These are phyloP conservation scores for Dendrocincla fuliginosa DNA, from an alignment of 2,797 vertebrate species.

Conservation along the genomic window DNA sequence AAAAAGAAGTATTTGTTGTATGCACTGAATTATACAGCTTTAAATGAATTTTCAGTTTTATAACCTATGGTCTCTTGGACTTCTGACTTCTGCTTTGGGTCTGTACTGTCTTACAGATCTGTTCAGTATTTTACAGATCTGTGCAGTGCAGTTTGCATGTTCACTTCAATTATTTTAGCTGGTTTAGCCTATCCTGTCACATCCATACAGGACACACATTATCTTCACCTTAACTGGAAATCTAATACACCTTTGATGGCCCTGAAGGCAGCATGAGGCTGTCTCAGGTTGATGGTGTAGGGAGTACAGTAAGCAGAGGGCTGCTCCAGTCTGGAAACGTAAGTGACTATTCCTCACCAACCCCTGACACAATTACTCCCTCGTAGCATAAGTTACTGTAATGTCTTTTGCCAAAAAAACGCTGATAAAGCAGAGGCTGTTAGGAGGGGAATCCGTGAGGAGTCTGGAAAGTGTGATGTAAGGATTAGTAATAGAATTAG, in stretches of 20 bases:
- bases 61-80: not conserved
- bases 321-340: not conserved
- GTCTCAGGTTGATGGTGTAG: not conserved
- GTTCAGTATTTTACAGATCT: not conserved
- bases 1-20: not conserved
- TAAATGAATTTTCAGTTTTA: not conserved
- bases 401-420: not conserved
- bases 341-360: not conserved
- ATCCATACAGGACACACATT: not conserved
- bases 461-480: not conserved
- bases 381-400: not conserved
- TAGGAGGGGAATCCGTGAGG: not conserved
- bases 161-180: not conserved
- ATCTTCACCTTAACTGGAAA: not conserved
- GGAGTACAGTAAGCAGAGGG: not conserved
- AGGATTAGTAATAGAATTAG: conserved; percentile 11
- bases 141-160: not conserved
- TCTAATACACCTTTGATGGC: rapidly evolving
- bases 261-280: not conserved
- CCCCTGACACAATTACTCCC: not conserved
- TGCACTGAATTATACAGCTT: not conserved
- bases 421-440: not conserved
- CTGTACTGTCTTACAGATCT: not conserved
- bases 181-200: not conserved
- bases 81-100: not conserved